Conservation (phyloP, 2,888 invertebrate species). For the Phyllotreta striolata region DNA sequence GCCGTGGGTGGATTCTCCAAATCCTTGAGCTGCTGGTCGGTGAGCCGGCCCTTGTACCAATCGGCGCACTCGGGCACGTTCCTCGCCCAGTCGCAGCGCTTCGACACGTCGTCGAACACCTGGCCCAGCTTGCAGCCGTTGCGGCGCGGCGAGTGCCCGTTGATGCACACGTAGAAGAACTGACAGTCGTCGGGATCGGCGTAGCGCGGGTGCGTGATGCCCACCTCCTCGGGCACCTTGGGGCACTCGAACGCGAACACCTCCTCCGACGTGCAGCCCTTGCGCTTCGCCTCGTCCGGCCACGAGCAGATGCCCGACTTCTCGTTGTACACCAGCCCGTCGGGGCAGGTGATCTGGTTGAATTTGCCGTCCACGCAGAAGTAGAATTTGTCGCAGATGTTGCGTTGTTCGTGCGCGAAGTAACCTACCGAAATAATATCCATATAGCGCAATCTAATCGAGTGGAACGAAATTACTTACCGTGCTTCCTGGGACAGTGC, state of each 20-base stretch:
- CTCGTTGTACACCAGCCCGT: constrained; percentile 86
- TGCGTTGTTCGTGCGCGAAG: constrained; percentile 81
- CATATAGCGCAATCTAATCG: neutral
- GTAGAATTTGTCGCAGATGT: constrained; percentile 86
- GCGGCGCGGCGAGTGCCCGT: constrained; percentile 82
- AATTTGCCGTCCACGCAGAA: constrained; percentile 89
- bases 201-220: constrained; percentile 83
- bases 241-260: constrained; percentile 87
- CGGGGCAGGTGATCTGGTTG: constrained; percentile 90
- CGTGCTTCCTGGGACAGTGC: constrained; percentile 84
- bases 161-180: constrained; percentile 91
- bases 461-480: constrained; percentile 53
- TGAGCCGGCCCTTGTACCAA: constrained; percentile 87
- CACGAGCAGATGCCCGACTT: constrained; percentile 91
- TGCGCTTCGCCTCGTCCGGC: constrained; percentile 91
- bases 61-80: constrained; percentile 89
- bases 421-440: constrained; percentile 59
- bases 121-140: constrained; percentile 90
- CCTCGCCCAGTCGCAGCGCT: constrained; percentile 86
- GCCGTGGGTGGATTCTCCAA: constrained; percentile 80
- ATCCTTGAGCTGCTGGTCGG: constrained; percentile 80
- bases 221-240: constrained; percentile 75
- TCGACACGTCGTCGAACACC: constrained; percentile 83
- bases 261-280: constrained; percentile 84
- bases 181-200: constrained; percentile 90